Percentiles rank a stretch among this genome's conserved stretches.
Conservation (phyloP, 2,888 invertebrate genomes). For the Torymus auratus region DNA sequence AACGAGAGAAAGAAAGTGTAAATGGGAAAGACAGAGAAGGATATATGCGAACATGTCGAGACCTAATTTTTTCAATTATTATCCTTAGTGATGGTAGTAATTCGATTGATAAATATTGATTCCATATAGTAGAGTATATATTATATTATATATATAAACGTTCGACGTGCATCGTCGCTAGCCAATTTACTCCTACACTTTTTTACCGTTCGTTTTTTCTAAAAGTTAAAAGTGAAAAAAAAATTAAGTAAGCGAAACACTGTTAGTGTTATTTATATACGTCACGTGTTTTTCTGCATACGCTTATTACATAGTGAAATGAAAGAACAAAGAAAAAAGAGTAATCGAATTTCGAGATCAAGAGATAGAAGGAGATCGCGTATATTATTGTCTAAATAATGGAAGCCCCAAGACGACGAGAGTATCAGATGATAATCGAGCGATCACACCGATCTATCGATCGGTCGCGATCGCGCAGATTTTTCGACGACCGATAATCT, state of each 20-base stretch:
- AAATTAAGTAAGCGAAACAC: slow-evolving; percentile 61
- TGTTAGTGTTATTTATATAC: slow-evolving; percentile 61
- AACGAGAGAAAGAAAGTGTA: neutral
- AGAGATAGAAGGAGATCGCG: slow-evolving; percentile 4
- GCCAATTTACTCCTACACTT: slow-evolving; percentile 73
- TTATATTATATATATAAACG: slow-evolving; percentile 59
- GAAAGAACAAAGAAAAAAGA: neutral
- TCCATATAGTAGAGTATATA: slow-evolving; percentile 53
- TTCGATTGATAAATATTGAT: slow-evolving; percentile 65
- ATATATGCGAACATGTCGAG: slow-evolving; percentile 35
- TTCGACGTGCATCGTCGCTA: slow-evolving; percentile 65
- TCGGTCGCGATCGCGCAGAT: neutral
- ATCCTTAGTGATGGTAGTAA: slow-evolving; percentile 65
- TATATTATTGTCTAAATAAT: neutral
- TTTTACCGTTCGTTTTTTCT: slow-evolving; percentile 73
- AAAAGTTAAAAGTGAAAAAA: slow-evolving; percentile 58
- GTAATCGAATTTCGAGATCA: neutral
- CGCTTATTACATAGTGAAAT: slow-evolving; percentile 61
- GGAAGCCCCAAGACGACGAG: neutral
- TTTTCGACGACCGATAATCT: neutral
- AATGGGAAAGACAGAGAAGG: neutral
- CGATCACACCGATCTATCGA: neutral
- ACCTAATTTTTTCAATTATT: slow-evolving; percentile 69
- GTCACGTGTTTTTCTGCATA: slow-evolving; percentile 65
- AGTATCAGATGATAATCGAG: neutral